Evolutionary conservation across 2,113 vertebrate species (phyloP), one percentile per base, ranked within the genome.

Genomic region (Chloebia gouldiae): DNA sequence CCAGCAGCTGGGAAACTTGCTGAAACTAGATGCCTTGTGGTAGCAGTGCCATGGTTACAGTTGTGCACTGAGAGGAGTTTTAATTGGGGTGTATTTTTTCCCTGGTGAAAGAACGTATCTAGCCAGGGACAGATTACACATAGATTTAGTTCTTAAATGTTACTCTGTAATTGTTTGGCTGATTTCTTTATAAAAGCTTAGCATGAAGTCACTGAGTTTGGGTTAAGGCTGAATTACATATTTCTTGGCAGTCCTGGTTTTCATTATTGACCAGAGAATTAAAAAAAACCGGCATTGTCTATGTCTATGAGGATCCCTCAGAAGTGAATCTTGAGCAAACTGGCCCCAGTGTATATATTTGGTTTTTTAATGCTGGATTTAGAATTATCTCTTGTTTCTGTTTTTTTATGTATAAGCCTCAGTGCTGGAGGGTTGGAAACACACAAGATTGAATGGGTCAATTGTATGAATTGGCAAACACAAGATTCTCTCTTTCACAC

Each of bases 371-470:
- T 69, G 33, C 47, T 86, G 60, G 47, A 71, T 84, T 92, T 94
- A 61, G 27, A 33, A 69, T 87, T 54, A 49, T 82, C 54, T 92
- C 93, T 87, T 64, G 28, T 82, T 85, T 82, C 45, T 77, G 66
- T 3, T 1, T 50, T 50, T 5, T 66, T 88, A 28, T 50, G 17
- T 50, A 35, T 69, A 88, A 94, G 23, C 54, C 8, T 10, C 47
- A 92, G 13, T 24, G 47, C 92, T 88, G n/a, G 60, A 95, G 92
- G 81, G 42, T 16, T 92, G 69, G 57, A 88, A 89, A 37, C 40
- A 64, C 70, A 69, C 71, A 88, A 81, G 92, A 85, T 71, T 84
- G 81, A 91, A 94, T 91, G 77, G 95, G 88, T 94, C 88, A 86
- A 13, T 92, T 94, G 64, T 94, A 40, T 66, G 35, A 91, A 56